phyloP scores from a whole-genome alignment of 1,140 invertebrate genomes.

The Arion vulgaris region DNA sequence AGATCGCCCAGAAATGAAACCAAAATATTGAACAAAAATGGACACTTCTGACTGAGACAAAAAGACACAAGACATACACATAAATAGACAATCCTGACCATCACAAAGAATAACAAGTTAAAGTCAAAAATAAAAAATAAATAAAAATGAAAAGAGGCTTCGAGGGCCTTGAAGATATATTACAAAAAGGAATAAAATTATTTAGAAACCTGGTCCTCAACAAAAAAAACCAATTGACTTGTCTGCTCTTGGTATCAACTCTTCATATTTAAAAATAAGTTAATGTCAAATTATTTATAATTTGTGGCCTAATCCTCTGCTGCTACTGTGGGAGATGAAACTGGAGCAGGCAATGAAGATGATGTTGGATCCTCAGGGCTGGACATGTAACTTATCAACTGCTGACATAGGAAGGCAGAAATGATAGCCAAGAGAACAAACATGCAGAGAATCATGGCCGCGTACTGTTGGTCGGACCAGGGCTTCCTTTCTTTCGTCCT shows the following conservation, averaged over 20 bases:
- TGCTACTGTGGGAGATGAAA: constrained; percentile 6
- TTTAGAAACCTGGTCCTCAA: too few relatives aligned
- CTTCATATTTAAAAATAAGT: background rate
- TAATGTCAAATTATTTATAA: too few relatives aligned
- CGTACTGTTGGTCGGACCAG: constrained; percentile 79
- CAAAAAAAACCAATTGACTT: too few relatives aligned
- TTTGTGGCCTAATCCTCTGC: constrained; percentile 5
- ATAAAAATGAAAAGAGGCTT: too few relatives aligned
- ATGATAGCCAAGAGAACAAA: constrained; percentile 79
- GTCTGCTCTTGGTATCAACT: background rate
- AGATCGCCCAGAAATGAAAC: background rate
- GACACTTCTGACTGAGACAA: background rate
- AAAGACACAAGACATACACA: too few relatives aligned
- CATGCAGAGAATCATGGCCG: constrained; percentile 77
- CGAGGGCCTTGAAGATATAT: too few relatives aligned
- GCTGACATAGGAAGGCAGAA: constrained; percentile 77
- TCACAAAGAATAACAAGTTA: background rate
- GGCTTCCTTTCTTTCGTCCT: constrained; percentile 69
- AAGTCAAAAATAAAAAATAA: background rate
- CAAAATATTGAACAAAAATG: background rate
- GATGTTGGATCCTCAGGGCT: background rate
- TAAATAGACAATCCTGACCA: too few relatives aligned
- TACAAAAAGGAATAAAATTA: too few relatives aligned
- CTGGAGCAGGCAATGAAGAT: background rate
- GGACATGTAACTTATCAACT: constrained; percentile 67